A percentile compares a stretch with the other conserved stretches of the same genome.
Conservation (phyloP, 2,113 vertebrate genomes). For the Aviceda subcristata region DNA sequence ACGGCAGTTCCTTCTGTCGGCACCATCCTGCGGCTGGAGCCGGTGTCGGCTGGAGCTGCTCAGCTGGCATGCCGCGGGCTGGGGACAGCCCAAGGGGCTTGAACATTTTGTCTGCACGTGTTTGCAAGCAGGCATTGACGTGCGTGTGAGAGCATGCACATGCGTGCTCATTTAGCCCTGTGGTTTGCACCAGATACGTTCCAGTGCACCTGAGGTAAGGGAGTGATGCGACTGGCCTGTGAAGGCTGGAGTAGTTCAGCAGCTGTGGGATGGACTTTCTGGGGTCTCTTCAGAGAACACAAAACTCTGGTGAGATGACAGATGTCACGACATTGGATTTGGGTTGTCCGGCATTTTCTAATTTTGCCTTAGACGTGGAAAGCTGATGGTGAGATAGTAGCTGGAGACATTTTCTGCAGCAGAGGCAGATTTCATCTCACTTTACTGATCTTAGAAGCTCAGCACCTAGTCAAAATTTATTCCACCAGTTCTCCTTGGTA, state of each 20-base stretch:
- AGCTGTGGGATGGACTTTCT: neutral
- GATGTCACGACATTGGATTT: neutral
- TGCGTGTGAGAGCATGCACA: neutral
- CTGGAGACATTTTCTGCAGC: neutral
- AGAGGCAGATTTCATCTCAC: neutral
- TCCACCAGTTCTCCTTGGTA: neutral
- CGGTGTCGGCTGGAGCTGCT: neutral
- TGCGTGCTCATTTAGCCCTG: neutral
- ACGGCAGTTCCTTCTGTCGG: neutral
- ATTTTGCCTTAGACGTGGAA: neutral
- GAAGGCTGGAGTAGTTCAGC: neutral
- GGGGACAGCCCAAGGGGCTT: neutral
- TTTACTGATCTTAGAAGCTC: neutral
- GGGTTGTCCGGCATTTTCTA: neutral
- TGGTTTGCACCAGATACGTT: neutral
- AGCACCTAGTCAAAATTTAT: neutral
- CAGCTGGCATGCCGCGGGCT: neutral
- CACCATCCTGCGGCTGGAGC: neutral
- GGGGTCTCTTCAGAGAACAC: neutral
- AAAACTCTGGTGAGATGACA: neutral
- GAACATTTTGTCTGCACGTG: neutral
- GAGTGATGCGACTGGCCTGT: neutral
- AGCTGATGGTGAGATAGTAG: neutral
- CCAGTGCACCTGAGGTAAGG: neutral
- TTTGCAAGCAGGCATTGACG: neutral